A percentile compares a stretch with the other conserved stretches of the same genome.
Evolutionary conservation across 2,113 vertebrate genomes (phyloP).

Genomic region (Thunnus maccoyii): DNA sequence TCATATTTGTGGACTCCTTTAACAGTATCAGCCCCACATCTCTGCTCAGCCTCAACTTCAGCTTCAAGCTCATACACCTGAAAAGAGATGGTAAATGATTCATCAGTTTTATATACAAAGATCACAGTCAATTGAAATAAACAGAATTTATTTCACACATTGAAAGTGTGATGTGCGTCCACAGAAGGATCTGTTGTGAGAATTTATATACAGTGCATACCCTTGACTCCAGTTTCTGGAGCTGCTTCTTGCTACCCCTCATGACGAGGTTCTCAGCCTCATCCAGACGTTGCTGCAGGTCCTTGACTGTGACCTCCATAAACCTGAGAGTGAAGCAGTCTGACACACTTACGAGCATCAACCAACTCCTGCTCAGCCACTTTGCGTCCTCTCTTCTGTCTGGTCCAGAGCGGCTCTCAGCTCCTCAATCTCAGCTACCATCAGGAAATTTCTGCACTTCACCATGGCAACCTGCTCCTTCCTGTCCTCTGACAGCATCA

Average conservation of each 20-base stretch:
- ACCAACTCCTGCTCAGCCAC: slow-evolving; percentile 92
- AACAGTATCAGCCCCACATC: slow-evolving; percentile 64
- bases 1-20: slow-evolving; percentile 69
- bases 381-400: slow-evolving; percentile 82
- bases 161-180: too few species aligned
- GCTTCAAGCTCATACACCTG: slow-evolving; percentile 45
- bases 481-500: slow-evolving; percentile 87
- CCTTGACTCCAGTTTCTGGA: slow-evolving; percentile 89
- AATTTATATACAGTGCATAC: slow-evolving; percentile 61
- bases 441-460: slow-evolving; percentile 83
- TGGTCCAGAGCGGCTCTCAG: slow-evolving; percentile 76
- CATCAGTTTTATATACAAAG: too few species aligned
- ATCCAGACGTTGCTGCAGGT: slow-evolving; percentile 90
- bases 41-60: slow-evolving; percentile 57
- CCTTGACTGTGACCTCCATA: slow-evolving; percentile 86
- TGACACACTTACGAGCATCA: slow-evolving; percentile 91
- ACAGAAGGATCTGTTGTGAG: too few species aligned
- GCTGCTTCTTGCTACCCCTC: slow-evolving; percentile 90
- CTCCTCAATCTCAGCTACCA: slow-evolving; percentile 76
- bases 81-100: not conserved
- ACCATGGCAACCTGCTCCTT: slow-evolving; percentile 90
- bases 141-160: too few species aligned
- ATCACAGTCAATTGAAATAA: too few species aligned
- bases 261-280: slow-evolving; percentile 92
- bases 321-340: slow-evolving; percentile 93